A percentile compares a stretch with the other conserved stretches of the same genome.
Conservation (phyloP, 2,113 vertebrate species). For the Hippocampus comes region DNA sequence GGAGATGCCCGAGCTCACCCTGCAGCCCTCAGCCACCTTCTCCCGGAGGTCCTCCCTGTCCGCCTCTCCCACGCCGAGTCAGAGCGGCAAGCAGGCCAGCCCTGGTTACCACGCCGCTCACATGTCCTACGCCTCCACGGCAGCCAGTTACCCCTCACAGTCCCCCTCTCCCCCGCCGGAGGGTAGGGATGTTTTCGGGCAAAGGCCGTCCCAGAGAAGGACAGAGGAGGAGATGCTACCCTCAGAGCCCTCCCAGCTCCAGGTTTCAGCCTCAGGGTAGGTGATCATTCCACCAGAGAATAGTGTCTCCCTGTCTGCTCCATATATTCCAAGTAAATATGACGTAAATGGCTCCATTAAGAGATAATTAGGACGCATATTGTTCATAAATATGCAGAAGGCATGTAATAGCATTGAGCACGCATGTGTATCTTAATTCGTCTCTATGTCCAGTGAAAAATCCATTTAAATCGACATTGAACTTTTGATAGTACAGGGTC, state of each 20-base stretch:
- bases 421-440: slow-evolving; percentile 41
- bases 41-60: slow-evolving; percentile 89
- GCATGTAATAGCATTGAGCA: slow-evolving; percentile 72
- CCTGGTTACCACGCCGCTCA: slow-evolving; percentile 77
- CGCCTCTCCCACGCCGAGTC: slow-evolving; percentile 85
- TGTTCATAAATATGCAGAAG: slow-evolving; percentile 66
- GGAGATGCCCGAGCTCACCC: slow-evolving; percentile 89
- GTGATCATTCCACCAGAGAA: slow-evolving; percentile 73
- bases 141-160: slow-evolving; percentile 87
- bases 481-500: slow-evolving; percentile 4
- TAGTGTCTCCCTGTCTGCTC: slow-evolving; percentile 37
- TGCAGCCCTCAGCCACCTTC: slow-evolving; percentile 91
- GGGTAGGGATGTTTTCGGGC: slow-evolving; percentile 89
- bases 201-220: slow-evolving; percentile 87
- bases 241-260: slow-evolving; percentile 87
- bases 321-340: slow-evolving; percentile 47
- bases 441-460: slow-evolving; percentile 34
- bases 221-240: slow-evolving; percentile 91
- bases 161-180: slow-evolving; percentile 82
- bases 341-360: slow-evolving; percentile 48
- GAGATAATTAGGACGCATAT: slow-evolving; percentile 60
- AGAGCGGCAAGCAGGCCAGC: slow-evolving; percentile 77
- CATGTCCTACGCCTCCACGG: slow-evolving; percentile 86
- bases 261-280: slow-evolving; percentile 94
- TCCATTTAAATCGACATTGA: slow-evolving; percentile 30